phyloP scores from a whole-genome alignment of 2,888 invertebrate genomes.

The Petrolisthes manimaculis region DNA sequence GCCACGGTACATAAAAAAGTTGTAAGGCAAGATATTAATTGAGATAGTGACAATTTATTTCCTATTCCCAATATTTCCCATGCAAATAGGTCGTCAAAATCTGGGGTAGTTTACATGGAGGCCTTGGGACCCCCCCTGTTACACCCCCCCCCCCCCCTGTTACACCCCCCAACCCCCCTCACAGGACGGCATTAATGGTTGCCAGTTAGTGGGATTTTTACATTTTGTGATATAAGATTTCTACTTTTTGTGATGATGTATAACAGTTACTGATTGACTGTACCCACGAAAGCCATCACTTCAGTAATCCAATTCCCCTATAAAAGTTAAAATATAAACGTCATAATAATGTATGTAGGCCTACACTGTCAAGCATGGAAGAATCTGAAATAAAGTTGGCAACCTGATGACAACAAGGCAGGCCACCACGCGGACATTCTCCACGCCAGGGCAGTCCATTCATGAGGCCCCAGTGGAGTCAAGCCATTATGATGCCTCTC shows the following conservation, averaged over 20 bases:
- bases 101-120: background rate
- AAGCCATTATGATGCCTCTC: background rate
- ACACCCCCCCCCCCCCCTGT: no score
- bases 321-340: no score
- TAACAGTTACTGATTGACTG: no score
- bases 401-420: background rate
- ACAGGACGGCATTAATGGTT: background rate
- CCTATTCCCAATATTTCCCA: background rate
- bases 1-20: background rate
- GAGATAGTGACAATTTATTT: constrained; percentile 17
- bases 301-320: no score
- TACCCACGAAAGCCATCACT: no score
- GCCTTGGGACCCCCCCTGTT: background rate
- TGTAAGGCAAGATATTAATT: background rate
- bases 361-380: background rate
- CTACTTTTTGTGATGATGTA: no score
- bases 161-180: no score
- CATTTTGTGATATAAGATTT: no score
- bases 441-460: constrained; percentile 4
- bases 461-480: background rate
- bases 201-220: no score
- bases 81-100: background rate
- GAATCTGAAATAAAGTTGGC: background rate
- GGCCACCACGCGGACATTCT: constrained; percentile 16
- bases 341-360: background rate